Conservation (phyloP, 2,888 invertebrate species). For the Caenorhabditis zanzibari region DNA sequence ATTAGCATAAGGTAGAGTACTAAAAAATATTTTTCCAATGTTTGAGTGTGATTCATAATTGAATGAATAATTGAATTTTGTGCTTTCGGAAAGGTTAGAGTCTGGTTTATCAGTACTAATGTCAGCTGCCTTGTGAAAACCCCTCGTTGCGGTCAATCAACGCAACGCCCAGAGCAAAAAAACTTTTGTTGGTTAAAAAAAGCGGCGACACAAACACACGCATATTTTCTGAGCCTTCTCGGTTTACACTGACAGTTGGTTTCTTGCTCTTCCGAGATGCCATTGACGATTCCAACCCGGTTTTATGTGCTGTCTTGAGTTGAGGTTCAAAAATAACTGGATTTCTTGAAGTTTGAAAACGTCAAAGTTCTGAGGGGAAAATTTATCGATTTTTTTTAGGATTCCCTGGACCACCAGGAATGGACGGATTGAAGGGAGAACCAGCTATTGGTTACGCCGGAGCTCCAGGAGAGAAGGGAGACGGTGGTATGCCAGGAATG, state of each 20-base stretch:
- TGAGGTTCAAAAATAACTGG: conserved; percentile 1
- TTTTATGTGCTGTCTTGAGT: conserved; percentile 21
- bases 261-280: neutral
- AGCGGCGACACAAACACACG: conserved; percentile 19
- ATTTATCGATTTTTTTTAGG: conserved; percentile 86
- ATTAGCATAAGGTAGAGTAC: too few species aligned
- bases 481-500: conserved; percentile 87
- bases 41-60: neutral
- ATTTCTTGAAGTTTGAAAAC: neutral
- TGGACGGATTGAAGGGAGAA: conserved; percentile 82
- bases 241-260: conserved; percentile 51
- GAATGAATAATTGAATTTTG: neutral
- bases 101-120: conserved; percentile 29
- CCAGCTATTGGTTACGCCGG: conserved; percentile 83
- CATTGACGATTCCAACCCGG: conserved; percentile 3
- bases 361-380: neutral
- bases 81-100: conserved; percentile 28
- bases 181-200: conserved; percentile 47
- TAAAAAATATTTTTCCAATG: too few species aligned
- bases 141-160: conserved; percentile 40
- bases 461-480: conserved; percentile 86
- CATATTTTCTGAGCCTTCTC: conserved; percentile 26
- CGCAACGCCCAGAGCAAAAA: conserved; percentile 15
- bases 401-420: conserved; percentile 85
- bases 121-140: conserved; percentile 37